Evolutionary conservation across 2,113 vertebrate species (phyloP).

Genomic region (Solenodon paradoxus): DNA sequence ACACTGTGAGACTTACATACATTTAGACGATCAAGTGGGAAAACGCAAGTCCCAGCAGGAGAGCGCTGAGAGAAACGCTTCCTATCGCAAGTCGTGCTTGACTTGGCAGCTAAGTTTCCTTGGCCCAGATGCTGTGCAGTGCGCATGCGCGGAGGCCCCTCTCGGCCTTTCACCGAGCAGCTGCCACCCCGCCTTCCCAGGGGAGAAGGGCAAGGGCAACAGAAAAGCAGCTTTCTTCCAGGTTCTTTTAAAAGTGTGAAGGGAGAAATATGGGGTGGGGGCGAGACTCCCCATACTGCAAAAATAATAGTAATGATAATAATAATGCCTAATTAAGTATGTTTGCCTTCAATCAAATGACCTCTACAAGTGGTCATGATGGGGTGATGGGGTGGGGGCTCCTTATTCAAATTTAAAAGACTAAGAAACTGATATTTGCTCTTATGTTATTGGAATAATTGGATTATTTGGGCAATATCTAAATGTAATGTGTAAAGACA

Average conservation of each 20-base stretch:
- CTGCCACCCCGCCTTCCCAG: background rate
- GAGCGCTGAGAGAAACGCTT: background rate
- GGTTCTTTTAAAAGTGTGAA: background rate
- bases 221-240: background rate
- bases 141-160: fast-evolving
- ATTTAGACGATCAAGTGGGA: background rate
- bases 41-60: background rate
- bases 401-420: background rate
- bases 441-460: background rate
- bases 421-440: background rate
- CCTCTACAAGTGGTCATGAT: background rate
- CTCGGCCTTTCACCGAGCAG: background rate
- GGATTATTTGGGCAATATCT: background rate
- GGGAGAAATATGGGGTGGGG: background rate
- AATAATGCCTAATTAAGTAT: background rate
- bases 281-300: too few relatives aligned
- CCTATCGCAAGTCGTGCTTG: background rate
- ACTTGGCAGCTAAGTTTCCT: fast-evolving
- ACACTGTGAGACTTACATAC: fast-evolving
- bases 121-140: background rate
- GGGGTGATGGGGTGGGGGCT: background rate
- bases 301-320: too few relatives aligned
- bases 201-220: fast-evolving
- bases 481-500: background rate
- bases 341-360: background rate